Conservation (phyloP, 1,140 invertebrate genomes). For the Trachelipus rathkii region DNA sequence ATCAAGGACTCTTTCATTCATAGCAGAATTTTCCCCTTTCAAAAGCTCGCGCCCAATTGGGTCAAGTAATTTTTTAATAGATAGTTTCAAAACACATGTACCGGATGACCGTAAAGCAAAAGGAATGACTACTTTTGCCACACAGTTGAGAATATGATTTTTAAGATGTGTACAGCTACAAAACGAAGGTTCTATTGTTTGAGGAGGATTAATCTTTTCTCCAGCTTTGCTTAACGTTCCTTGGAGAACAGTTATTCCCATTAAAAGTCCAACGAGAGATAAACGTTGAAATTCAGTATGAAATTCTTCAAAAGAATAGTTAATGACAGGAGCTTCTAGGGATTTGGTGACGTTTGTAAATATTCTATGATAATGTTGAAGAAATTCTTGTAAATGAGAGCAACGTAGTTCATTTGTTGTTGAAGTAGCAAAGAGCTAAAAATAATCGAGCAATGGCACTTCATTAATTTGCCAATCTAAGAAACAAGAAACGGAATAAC, state of each 20-base stretch:
- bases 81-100: constrained; percentile 27
- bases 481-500: too few species aligned
- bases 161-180: constrained; percentile 23
- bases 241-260: constrained; percentile 41
- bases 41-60: constrained; percentile 39
- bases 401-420: constrained; percentile 34
- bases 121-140: constrained; percentile 35
- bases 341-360: constrained; percentile 36
- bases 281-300: constrained; percentile 38
- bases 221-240: constrained; percentile 43
- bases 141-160: constrained; percentile 25
- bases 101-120: constrained; percentile 34
- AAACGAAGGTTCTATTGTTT: constrained; percentile 13
- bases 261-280: constrained; percentile 39
- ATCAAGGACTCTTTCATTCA: constrained; percentile 38
- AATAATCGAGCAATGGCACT: constrained; percentile 42
- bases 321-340: constrained; percentile 34
- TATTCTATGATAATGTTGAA: constrained; percentile 38
- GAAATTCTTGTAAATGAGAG: constrained; percentile 36
- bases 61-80: constrained; percentile 33
- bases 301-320: constrained; percentile 42
- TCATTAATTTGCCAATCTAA: constrained; percentile 43
- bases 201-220: constrained; percentile 35
- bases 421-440: constrained; percentile 39
- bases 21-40: constrained; percentile 33